Evolutionary conservation across 2,888 invertebrate species (phyloP).

Genomic region (Galerucella calmariensis): DNA sequence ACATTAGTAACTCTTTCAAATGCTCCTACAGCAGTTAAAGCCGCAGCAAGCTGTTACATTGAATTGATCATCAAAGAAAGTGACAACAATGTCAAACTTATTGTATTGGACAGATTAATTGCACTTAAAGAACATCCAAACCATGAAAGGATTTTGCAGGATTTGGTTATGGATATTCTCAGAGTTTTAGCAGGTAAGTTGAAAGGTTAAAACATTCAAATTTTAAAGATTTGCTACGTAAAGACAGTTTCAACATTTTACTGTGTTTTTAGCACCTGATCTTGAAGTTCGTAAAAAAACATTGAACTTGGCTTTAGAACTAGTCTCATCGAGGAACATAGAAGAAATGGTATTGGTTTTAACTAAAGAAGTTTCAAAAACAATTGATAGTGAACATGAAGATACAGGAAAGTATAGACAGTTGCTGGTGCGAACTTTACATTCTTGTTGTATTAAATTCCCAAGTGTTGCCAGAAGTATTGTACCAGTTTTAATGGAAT

Average conservation of each 20-base stretch:
- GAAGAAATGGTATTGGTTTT: constrained; percentile 94
- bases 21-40: constrained; percentile 92
- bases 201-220: not conserved
- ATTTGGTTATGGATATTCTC: constrained; percentile 97
- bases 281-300: constrained; percentile 77
- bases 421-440: constrained; percentile 92
- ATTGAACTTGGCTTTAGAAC: constrained; percentile 77
- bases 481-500: constrained; percentile 94
- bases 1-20: constrained; percentile 97
- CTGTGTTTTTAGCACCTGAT: constrained; percentile 72
- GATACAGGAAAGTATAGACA: constrained; percentile 96
- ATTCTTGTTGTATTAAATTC: constrained; percentile 93
- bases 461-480: constrained; percentile 95
- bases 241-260: not conserved
- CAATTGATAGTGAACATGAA: constrained; percentile 86
- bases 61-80: constrained; percentile 99
- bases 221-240: not conserved
- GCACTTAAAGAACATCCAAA: constrained; percentile 85
- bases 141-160: constrained; percentile 88
- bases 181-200: constrained; percentile 81
- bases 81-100: constrained; percentile 99
- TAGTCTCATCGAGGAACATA: constrained; percentile 91
- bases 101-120: constrained; percentile 93
- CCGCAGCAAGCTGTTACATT: constrained; percentile 96
- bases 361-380: constrained; percentile 93